Conservation (phyloP, 2,797 vertebrate genomes). For the Varecia variegata region DNA sequence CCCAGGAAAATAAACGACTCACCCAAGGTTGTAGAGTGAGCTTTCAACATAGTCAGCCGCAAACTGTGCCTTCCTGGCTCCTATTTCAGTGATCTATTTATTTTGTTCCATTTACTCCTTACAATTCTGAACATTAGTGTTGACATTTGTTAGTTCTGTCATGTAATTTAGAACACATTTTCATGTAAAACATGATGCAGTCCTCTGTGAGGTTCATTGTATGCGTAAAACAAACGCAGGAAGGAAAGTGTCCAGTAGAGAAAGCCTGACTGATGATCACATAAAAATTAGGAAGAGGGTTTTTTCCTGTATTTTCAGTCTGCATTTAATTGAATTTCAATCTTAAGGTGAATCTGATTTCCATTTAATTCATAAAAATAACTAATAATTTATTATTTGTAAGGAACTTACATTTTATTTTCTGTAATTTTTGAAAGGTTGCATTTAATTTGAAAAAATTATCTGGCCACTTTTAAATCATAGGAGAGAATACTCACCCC, state of each 20-base stretch:
- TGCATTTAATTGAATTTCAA: background rate
- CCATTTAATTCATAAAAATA: background rate
- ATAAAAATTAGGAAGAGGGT: background rate
- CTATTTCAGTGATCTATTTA: background rate
- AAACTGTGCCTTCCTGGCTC: background rate
- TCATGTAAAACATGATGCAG: background rate
- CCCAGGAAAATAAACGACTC: background rate
- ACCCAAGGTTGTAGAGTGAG: no score
- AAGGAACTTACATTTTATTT: background rate
- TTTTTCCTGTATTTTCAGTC: background rate
- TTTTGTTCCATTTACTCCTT: background rate
- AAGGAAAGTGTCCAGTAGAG: background rate
- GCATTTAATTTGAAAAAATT: background rate
- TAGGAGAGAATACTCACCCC: background rate
- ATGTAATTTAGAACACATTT: background rate
- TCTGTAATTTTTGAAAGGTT: background rate
- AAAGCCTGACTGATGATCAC: background rate
- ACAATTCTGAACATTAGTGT: background rate
- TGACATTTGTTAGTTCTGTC: background rate
- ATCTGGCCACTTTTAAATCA: background rate
- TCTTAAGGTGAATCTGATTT: background rate
- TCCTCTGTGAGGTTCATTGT: background rate
- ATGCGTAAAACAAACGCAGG: constrained; percentile 41
- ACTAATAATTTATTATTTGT: background rate
- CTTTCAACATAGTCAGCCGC: background rate